Percentiles rank a stretch among this genome's conserved stretches.
These are phyloP conservation scores for Excalfactoria chinensis DNA, from an alignment of 2,113 vertebrate species.

Conservation along the genomic window DNA sequence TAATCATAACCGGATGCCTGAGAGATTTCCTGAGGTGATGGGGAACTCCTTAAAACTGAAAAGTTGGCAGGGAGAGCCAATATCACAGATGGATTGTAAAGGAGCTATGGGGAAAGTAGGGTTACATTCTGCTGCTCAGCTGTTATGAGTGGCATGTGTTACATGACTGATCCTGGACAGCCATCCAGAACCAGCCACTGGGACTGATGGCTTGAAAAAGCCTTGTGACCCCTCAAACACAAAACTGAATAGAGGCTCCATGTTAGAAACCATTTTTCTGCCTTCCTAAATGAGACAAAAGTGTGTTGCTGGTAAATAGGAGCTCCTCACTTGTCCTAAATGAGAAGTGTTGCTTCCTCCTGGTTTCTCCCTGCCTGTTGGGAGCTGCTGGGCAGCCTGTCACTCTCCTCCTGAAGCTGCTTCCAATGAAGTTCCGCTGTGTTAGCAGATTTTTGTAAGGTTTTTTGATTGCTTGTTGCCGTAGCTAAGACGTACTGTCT, in stretches of 20 bases:
- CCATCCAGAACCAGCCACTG: background rate
- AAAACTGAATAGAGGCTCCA: background rate
- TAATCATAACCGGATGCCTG: conserved; percentile 7
- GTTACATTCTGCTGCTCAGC: background rate
- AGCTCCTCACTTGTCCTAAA: background rate
- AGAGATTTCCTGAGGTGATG: conserved; percentile 35
- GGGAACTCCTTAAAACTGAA: conserved; percentile 9
- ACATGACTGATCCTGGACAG: background rate
- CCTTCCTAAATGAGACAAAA: background rate
- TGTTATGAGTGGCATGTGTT: background rate
- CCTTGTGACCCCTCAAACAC: background rate
- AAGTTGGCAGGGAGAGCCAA: background rate
- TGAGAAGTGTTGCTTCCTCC: background rate
- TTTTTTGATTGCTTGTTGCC: background rate
- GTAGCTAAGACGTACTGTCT: background rate
- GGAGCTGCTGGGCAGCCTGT: background rate
- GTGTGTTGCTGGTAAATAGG: background rate
- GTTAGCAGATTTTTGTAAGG: background rate
- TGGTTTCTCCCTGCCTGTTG: background rate
- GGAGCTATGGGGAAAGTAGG: background rate
- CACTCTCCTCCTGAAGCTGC: background rate
- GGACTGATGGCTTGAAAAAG: background rate
- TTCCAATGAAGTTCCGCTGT: background rate
- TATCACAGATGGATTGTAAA: background rate
- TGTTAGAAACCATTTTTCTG: background rate